Evolutionary conservation across 2,797 vertebrate genomes (phyloP).

Genomic region (Valencia hispanica): DNA sequence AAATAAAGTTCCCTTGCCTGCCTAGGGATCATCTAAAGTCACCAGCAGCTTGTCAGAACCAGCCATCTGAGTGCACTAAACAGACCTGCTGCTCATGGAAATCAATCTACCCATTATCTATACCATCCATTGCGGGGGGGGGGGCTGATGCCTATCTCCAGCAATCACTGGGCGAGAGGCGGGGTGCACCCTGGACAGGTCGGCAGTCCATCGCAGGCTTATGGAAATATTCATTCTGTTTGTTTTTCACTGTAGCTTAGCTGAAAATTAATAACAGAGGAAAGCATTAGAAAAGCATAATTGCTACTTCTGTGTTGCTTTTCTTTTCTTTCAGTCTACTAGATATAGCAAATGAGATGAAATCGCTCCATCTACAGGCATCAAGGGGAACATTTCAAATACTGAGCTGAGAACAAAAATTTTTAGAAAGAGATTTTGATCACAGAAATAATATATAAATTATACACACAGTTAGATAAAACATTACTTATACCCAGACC

Average conservation of each 20-base stretch:
- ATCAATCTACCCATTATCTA: too few species aligned
- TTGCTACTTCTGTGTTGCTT: background rate
- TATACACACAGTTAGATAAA: background rate
- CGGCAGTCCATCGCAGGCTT: too few species aligned
- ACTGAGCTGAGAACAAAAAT: background rate
- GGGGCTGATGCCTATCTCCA: too few species aligned
- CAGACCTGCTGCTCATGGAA: background rate
- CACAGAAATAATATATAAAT: background rate
- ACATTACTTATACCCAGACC: too few species aligned
- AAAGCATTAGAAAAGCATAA: background rate
- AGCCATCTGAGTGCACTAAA: background rate
- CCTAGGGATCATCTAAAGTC: too few species aligned
- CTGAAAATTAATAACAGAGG: background rate
- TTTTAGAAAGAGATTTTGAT: background rate
- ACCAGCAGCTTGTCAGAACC: too few species aligned
- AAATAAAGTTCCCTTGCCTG: too few species aligned
- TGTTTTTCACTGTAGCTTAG: background rate
- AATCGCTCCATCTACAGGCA: slow-evolving; percentile 4
- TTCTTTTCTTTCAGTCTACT: background rate
- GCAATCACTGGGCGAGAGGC: too few species aligned
- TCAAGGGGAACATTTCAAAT: background rate
- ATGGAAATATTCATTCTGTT: background rate
- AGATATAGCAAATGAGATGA: background rate
- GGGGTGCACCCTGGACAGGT: too few species aligned
- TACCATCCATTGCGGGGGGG: too few species aligned